Conservation (phyloP, 2,113 vertebrate species). For the Apteryx owenii region DNA sequence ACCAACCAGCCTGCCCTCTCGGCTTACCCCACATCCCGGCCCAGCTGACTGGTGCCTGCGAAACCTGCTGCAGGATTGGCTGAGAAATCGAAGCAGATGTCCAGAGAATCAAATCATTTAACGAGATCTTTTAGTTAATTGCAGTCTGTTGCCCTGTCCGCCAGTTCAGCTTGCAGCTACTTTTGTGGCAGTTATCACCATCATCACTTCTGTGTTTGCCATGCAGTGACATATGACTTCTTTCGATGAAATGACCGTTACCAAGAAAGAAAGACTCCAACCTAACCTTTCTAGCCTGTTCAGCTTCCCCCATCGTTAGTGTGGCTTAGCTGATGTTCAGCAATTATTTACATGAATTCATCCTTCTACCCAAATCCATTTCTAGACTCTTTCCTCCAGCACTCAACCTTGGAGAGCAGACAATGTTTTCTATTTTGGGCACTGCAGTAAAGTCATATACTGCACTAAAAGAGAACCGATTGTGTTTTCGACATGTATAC, state of each 20-base stretch:
- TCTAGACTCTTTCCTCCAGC: not conserved
- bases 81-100: not conserved
- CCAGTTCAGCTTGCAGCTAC: not conserved
- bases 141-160: not conserved
- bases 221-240: not conserved
- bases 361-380: not conserved
- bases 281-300: not conserved
- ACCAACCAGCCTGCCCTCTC: not conserved
- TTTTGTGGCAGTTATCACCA: not conserved
- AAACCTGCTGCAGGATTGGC: not conserved
- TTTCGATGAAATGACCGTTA: not conserved
- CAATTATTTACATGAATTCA: conserved; percentile 25
- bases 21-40: fast-evolving
- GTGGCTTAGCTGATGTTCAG: not conserved
- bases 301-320: not conserved
- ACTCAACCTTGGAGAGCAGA: not conserved
- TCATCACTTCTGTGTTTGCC: not conserved
- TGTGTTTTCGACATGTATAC: not conserved
- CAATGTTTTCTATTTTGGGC: not conserved
- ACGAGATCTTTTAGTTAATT: not conserved
- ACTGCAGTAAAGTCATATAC: not conserved
- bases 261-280: not conserved
- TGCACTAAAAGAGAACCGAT: not conserved
- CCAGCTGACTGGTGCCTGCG: not conserved
- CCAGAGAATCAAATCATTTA: not conserved